Evolutionary conservation across 1,140 invertebrate species (phyloP).

Genomic region (Drosophila oshimai): DNA sequence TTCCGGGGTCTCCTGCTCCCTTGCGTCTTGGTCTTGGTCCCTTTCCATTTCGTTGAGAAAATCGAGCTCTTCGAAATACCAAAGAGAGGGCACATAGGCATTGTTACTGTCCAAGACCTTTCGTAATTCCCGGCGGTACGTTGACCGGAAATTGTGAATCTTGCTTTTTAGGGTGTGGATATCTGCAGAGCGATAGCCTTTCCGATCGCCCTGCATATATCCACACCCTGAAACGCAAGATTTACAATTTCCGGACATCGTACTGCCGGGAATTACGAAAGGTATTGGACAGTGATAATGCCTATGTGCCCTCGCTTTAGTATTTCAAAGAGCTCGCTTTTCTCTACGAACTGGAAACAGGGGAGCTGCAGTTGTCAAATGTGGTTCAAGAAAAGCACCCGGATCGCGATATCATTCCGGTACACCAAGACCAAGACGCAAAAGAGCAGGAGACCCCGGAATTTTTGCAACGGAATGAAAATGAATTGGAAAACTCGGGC

Average conservation of each 20-base stretch:
- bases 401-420: too few relatives aligned
- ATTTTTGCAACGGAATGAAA: neutral
- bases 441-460: neutral
- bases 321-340: conserved; percentile 62
- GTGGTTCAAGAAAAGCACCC: too few relatives aligned
- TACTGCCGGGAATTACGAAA: conserved; percentile 61
- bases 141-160: conserved; percentile 63
- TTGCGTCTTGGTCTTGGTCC: neutral
- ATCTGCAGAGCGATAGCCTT: conserved; percentile 38
- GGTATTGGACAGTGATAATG: conserved; percentile 17
- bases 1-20: neutral
- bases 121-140: conserved; percentile 57
- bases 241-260: conserved; percentile 64
- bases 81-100: conserved; percentile 34
- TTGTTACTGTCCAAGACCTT: conserved; percentile 36
- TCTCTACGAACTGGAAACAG: conserved; percentile 48
- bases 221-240: conserved; percentile 55
- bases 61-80: conserved; percentile 61
- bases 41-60: conserved; percentile 56
- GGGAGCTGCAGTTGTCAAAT: too few relatives aligned
- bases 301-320: conserved; percentile 47
- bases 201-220: conserved; percentile 36
- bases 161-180: conserved; percentile 54
- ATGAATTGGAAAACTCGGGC: neutral
- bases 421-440: too few relatives aligned